A percentile compares a stretch with the other conserved stretches of the same genome.
Evolutionary conservation across 2,113 vertebrate genomes (phyloP).

Genomic region (Nothoprocta perdicaria): DNA sequence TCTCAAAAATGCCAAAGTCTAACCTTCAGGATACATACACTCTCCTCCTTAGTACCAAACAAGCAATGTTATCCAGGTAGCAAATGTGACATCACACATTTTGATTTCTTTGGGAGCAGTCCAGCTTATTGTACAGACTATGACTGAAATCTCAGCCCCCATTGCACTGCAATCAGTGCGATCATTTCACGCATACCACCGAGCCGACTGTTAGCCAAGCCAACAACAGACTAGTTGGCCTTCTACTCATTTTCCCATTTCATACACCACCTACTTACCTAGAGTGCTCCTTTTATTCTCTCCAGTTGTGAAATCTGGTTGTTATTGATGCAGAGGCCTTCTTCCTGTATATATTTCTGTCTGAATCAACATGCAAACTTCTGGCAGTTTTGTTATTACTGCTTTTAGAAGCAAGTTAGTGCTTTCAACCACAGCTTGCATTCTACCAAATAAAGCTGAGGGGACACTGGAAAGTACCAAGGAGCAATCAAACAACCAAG

Average conservation of each 20-base stretch:
- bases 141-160: not conserved
- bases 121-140: not conserved
- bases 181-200: not conserved
- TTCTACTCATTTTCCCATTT: not conserved
- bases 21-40: not conserved
- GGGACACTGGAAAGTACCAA: not conserved
- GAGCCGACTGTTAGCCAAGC: not conserved
- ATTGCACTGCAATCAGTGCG: too few species aligned
- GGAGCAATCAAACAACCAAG: not conserved
- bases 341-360: not conserved
- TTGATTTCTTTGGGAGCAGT: not conserved
- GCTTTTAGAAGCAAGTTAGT: not conserved
- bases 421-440: not conserved
- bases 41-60: not conserved
- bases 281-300: too few species aligned
- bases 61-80: not conserved
- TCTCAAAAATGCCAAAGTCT: not conserved
- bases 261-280: not conserved
- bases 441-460: not conserved
- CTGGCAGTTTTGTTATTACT: not conserved
- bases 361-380: not conserved
- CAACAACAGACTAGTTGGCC: not conserved
- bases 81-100: not conserved
- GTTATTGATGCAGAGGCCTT: not conserved
- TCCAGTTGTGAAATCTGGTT: not conserved